phyloP scores from a whole-genome alignment of 2,888 invertebrate genomes.

The Chydorus sphaericus region DNA sequence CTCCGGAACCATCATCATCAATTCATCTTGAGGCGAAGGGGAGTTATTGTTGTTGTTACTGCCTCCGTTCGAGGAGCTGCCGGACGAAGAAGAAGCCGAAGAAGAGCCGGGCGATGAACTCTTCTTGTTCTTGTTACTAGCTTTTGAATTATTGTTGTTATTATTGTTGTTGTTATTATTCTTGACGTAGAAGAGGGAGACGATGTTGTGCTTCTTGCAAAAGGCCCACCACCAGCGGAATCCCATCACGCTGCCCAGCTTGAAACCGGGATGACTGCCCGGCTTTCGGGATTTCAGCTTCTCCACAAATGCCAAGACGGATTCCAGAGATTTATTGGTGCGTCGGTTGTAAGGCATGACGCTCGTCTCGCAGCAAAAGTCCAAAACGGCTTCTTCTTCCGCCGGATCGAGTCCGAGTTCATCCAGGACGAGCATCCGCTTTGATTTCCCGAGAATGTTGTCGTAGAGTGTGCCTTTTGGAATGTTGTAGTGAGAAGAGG shows the following conservation, averaged over 20 bases:
- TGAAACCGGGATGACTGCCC: conserved; percentile 45
- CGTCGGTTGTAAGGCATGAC: conserved; percentile 52
- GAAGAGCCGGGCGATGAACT: conserved; percentile 1
- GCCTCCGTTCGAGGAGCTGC: too few relatives aligned
- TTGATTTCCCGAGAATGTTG: conserved; percentile 59
- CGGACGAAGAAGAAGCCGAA: neutral
- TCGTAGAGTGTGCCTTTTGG: conserved; percentile 64
- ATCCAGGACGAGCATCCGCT: conserved; percentile 56
- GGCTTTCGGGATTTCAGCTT: conserved; percentile 40
- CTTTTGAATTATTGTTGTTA: neutral
- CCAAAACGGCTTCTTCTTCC: conserved; percentile 50
- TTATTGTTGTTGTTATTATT: conserved; percentile 14
- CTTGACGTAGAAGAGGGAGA: conserved; percentile 41
- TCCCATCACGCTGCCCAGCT: conserved; percentile 52
- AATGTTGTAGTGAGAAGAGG: conserved; percentile 51
- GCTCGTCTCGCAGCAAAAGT: conserved; percentile 57
- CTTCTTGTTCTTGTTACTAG: neutral
- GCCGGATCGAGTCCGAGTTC: conserved; percentile 43
- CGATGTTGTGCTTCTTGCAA: conserved; percentile 60
- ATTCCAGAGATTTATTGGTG: conserved; percentile 49
- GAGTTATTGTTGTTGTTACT: neutral
- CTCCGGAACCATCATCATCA: conserved; percentile 4
- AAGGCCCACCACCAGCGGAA: conserved; percentile 73
- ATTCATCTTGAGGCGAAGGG: neutral
- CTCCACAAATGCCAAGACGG: conserved; percentile 49